phyloP scores from a whole-genome alignment of 1,140 invertebrate species.

The Theocolax elegans region DNA sequence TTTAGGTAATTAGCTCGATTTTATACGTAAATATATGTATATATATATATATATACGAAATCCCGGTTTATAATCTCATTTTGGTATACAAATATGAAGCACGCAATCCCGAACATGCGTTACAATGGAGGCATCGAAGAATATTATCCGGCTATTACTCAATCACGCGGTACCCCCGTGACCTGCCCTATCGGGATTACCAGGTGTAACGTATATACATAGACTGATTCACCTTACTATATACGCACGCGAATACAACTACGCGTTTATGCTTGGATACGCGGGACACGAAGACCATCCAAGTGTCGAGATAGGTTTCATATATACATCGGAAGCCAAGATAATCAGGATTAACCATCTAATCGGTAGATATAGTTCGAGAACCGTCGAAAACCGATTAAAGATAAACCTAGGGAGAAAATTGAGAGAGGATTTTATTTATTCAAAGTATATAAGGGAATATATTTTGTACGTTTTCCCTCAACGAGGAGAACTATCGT shows the following conservation, averaged over 20 bases:
- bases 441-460: too few relatives aligned
- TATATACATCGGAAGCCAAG: not conserved
- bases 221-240: not conserved
- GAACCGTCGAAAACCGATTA: conserved; percentile 28
- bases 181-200: not conserved
- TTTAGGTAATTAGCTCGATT: too few relatives aligned
- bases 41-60: too few relatives aligned
- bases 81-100: too few relatives aligned
- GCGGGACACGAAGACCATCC: not conserved
- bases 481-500: conserved; percentile 2
- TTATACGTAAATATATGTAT: too few relatives aligned
- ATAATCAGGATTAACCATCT: conserved; percentile 33
- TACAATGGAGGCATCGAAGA: too few relatives aligned
- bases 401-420: not conserved
- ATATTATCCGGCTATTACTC: conserved; percentile 4
- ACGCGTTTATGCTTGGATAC: not conserved
- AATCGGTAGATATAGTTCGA: not conserved
- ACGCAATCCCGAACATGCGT: too few relatives aligned
- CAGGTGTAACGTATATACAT: not conserved
- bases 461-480: conserved; percentile 5
- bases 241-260: not conserved
- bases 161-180: not conserved
- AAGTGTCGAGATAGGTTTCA: not conserved
- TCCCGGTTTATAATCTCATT: too few relatives aligned
- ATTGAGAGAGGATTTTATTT: not conserved